Base-by-base conservation (phyloP, 2,113 vertebrate species). In the Hypomesus transpacificus region DNA sequence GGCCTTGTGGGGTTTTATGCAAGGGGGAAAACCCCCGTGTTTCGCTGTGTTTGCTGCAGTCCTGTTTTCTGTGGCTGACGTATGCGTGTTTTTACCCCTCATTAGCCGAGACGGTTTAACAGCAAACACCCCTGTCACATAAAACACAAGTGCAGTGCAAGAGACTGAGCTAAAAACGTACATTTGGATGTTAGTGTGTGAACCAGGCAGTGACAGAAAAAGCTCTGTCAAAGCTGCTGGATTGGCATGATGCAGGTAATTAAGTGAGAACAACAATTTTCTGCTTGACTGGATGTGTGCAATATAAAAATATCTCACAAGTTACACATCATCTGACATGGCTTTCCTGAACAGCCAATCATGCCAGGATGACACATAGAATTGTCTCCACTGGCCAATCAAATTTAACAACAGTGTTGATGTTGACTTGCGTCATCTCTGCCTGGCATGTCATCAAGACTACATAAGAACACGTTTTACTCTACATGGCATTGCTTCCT, bases 181-280 rank as follows among this genome's bases (percentile, higher is more conserved):
- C 0, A 7, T 34, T 60, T 66, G 34, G 13, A 26, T 60, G 53
- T 56, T 3, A n/a, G 53, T 7, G 53, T 7, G 9, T 56, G 53
- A 56, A 5, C 16, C n/a, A 56, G 53, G 9, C 62, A 53, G 28
- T 2, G 39, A 22, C 46, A 31, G 20, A 1, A 57, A 57, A 53
- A 34, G 21, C 59, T 50, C 20, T 68, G 22, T 13, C 7, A 17
- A 34, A 80, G 69, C 52, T 56, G 14, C 24, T 65, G 39, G 75
- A n/a, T 60, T 13, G 21, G 66, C 54, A 56, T 1, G 53, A 76
- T 78, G 14, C 56, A 39, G 56, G 73, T 68, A 78, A 79, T 73
- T 76, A 77, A 65, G 71, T 78, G 80, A 2, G 11, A 75, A 52
- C 51, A 81, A 75, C 24, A 39, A 52, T 73, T 78, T 79, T 76